A percentile compares a stretch with the other conserved stretches of the same genome.
Conservation (phyloP, 2,888 invertebrate species). For the Cyrtodaria siliqua region DNA sequence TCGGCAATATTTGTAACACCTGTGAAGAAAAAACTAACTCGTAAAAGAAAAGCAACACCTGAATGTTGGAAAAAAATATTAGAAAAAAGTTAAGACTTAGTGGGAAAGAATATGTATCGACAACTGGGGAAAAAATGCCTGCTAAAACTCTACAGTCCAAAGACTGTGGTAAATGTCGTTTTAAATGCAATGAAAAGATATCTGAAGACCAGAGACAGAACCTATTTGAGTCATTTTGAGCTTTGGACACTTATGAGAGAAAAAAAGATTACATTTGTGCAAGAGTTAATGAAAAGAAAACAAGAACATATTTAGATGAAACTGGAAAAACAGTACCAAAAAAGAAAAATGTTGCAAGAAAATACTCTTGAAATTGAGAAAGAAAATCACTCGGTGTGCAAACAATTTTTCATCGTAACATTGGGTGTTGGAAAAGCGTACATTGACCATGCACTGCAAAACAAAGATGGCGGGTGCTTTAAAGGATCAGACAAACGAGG, state of each 20-base stretch:
- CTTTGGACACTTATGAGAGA: slow-evolving; percentile 36
- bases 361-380: slow-evolving; percentile 17
- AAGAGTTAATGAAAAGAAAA: slow-evolving; percentile 25
- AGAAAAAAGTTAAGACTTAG: slow-evolving; percentile 30
- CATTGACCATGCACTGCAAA: slow-evolving; percentile 8
- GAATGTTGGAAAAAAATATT: slow-evolving; percentile 47
- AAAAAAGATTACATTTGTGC: slow-evolving; percentile 43
- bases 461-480: slow-evolving; percentile 1
- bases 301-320: slow-evolving; percentile 21
- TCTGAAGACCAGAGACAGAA: slow-evolving; percentile 17
- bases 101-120: slow-evolving; percentile 41
- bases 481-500: slow-evolving; percentile 9
- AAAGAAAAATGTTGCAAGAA: slow-evolving; percentile 14
- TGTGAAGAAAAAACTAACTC: slow-evolving; percentile 14
- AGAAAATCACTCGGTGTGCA: slow-evolving; percentile 22
- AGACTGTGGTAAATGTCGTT: slow-evolving; percentile 27
- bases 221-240: slow-evolving; percentile 33
- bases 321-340: slow-evolving; percentile 10
- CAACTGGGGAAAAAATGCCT: slow-evolving; percentile 23
- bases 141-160: slow-evolving; percentile 9
- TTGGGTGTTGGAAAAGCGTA: slow-evolving; percentile 6
- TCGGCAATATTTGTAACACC: slow-evolving; percentile 21
- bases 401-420: not conserved
- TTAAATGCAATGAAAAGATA: slow-evolving; percentile 31
- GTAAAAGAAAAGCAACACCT: slow-evolving; percentile 37